A percentile compares a stretch with the other conserved stretches of the same genome.
Evolutionary conservation across 2,888 invertebrate genomes (phyloP).

Genomic region (Coleophora deauratella): DNA sequence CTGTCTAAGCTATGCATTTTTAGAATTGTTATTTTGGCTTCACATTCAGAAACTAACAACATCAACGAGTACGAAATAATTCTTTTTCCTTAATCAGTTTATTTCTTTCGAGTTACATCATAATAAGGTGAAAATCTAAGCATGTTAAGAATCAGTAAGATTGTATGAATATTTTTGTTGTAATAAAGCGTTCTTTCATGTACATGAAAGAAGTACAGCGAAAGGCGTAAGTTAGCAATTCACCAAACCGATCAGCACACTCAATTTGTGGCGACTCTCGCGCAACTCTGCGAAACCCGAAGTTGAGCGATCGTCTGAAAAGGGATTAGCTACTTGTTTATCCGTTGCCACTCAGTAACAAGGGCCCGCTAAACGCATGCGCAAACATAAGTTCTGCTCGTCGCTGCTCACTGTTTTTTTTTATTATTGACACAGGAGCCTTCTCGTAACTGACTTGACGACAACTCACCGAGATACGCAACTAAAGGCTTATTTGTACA

Average conservation of each 20-base stretch:
- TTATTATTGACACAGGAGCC: constrained; percentile 29
- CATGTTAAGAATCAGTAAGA: too few relatives aligned
- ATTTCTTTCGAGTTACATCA: too few relatives aligned
- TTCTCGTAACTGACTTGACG: constrained; percentile 36
- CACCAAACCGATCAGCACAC: neutral
- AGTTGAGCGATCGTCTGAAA: constrained; percentile 36
- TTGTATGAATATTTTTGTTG: too few relatives aligned
- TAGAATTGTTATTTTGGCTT: too few relatives aligned
- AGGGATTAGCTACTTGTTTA: constrained; percentile 44
- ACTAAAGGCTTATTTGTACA: constrained; percentile 6
- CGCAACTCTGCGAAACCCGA: constrained; percentile 49
- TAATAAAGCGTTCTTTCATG: too few relatives aligned
- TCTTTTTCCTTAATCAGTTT: too few relatives aligned
- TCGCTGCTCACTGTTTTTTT: constrained; percentile 37
- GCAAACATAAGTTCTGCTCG: constrained; percentile 40
- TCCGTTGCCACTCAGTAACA: constrained; percentile 37
- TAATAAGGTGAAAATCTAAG: too few relatives aligned
- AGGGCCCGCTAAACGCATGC: constrained; percentile 49
- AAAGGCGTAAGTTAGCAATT: too few relatives aligned
- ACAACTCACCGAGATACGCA: constrained; percentile 22
- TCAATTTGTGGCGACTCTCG: constrained; percentile 24
- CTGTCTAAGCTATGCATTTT: too few relatives aligned
- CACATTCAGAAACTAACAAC: neutral
- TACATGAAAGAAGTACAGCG: too few relatives aligned
- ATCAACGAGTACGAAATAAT: neutral